Evolutionary conservation across 1,140 invertebrate species (phyloP), one percentile per base, ranked within the genome.

Genomic region (Limonius californicus): DNA sequence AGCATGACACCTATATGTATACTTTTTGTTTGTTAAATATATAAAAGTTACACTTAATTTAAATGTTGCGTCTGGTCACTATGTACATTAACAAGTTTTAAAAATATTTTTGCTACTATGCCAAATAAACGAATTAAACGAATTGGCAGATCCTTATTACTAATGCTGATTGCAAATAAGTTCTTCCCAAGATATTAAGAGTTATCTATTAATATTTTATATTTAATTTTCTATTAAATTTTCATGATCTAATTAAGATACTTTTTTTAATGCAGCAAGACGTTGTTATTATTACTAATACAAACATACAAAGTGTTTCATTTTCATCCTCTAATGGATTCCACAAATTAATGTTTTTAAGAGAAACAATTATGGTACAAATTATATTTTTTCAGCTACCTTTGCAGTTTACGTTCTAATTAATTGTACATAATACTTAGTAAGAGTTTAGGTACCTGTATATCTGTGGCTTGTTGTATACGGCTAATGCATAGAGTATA

Each of bases 401-500:
- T 18, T 19, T 14, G 45, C 45, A 50, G n/a, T 21, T 39, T 18
- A 19, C 45, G 9, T 50, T 19, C 19, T 50, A 45, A 45, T 53
- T n/a, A 59, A 54, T 50, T 61, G 60, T 56, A 56, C 16, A 54
- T 54, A 60, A 23, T 62, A 58, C 3, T 18, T 50, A 63, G 60
- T 61, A 63, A 67, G 58, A 68, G 62, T 62, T 70, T 74, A 74
- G 71, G 71, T 72, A 73, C 72, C 70, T 74, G 72, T 74, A 72
- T 70, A 71, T 72, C 63, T 72, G 67, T 74, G 70, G 71, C 71
- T 74, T 74, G 65, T 69, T 72, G 70, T 71, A 73, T 72, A 72
- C 68, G 66, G 68, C 45, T 50, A 50, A 12, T 50, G n/a, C 45
- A 50, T 50, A 50, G n/a, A n/a, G 45, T 12, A 14, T 71, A 67